Percentiles rank a stretch among this genome's conserved stretches.
phyloP scores from a whole-genome alignment of 1,140 invertebrate species.

The Microplitis mediator region DNA sequence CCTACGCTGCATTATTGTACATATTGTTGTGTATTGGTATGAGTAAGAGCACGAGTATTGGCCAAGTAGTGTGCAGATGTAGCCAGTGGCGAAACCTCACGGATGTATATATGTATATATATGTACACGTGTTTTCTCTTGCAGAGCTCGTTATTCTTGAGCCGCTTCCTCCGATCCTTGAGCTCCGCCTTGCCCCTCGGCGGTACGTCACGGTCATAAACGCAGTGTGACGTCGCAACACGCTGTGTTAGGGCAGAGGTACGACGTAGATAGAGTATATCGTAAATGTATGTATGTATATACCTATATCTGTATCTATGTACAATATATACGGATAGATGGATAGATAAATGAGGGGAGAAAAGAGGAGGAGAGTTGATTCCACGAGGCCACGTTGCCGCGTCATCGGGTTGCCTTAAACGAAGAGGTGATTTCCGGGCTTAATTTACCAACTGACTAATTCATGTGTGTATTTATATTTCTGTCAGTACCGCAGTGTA shows the following conservation, averaged over 20 bases:
- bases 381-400: background rate
- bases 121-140: constrained; percentile 18
- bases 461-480: background rate
- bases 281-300: too few relatives aligned
- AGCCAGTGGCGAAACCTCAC: background rate
- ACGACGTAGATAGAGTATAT: too few relatives aligned
- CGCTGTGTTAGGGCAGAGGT: background rate
- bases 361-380: too few relatives aligned
- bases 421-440: background rate
- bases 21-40: too few relatives aligned
- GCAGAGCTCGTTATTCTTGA: constrained; percentile 19
- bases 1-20: too few relatives aligned
- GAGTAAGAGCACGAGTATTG: too few relatives aligned
- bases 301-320: too few relatives aligned
- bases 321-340: too few relatives aligned
- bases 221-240: constrained; percentile 12
- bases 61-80: too few relatives aligned
- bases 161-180: background rate
- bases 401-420: background rate
- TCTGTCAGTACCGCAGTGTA: too few relatives aligned
- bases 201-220: constrained; percentile 19
- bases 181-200: background rate
- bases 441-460: background rate
- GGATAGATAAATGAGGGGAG: too few relatives aligned
- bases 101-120: background rate